Evolutionary conservation across 2,888 invertebrate genomes (phyloP), one percentile per base, ranked within the genome.

Genomic region (Acanthococcus lagerstroemiae): DNA sequence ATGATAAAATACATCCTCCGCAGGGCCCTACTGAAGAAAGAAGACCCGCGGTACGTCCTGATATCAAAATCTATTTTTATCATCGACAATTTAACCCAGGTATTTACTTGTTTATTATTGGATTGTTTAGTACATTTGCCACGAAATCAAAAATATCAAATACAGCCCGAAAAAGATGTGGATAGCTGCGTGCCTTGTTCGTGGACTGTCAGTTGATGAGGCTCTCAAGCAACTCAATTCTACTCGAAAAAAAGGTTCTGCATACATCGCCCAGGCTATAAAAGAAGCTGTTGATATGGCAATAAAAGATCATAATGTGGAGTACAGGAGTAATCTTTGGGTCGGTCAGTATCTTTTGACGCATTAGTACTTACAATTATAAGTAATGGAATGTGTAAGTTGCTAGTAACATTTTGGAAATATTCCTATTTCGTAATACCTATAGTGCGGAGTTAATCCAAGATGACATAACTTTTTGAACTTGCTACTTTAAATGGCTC

Each of bases 281-380:
- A 78, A 88, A 68, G 95, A 96, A 80, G 96, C 95, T 4, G 91
- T 90, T 76, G 83, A 89, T 72, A 76, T 90, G 71, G 96, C 95
- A 48, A 86, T 94, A 0, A 83, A 83, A 71, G 78, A 87, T 46
- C 94, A 96, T 73, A 90, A 95, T 81, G 94, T 97, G 7, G 96
- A 97, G 78, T 97, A 84, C 76, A 87, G 84, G 74, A 94, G 90
- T 74, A 95, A 97, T 79, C 80, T 97, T 68, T 97, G 95, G 96
- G 84, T 97, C 78, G 87, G 89, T 90, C 77, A 79, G 83, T 81
- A 72, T n/a, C 45, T 58, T 45, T 48, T 27, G 54, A 24, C 25
- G 4, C 67, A 1, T 54, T 9, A 50, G 50, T 9, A 19, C 3
- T 2, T 2, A 19, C 17, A 2, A 19, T 50, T 21, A 3, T n/a